Evolutionary conservation across 2,113 vertebrate genomes (phyloP).

Genomic region (Apistogramma diplotaenia): DNA sequence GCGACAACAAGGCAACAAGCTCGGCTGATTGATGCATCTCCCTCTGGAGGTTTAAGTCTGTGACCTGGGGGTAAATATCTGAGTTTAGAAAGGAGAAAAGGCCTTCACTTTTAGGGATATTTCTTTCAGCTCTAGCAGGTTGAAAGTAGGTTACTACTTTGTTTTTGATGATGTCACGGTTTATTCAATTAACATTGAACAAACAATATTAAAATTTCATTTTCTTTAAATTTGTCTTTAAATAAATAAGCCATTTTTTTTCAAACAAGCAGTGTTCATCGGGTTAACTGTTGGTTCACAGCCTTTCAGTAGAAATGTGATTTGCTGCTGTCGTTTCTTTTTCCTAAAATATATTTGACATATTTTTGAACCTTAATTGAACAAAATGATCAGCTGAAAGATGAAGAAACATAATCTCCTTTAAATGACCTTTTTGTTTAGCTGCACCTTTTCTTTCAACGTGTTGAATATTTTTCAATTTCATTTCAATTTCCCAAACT

Average conservation of each 20-base stretch:
- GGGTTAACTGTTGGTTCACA: background rate
- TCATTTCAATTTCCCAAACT: background rate
- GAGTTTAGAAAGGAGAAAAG: background rate
- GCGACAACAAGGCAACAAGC: background rate
- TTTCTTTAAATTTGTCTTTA: background rate
- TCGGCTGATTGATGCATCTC: background rate
- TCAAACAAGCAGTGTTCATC: background rate
- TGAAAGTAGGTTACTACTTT: background rate
- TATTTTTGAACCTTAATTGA: background rate
- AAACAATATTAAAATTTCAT: background rate
- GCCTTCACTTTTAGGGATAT: background rate
- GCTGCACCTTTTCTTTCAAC: background rate
- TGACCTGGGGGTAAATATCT: background rate
- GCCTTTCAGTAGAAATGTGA: background rate
- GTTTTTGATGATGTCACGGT: background rate
- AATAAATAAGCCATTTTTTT: background rate
- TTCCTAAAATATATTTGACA: background rate
- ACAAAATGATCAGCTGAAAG: background rate
- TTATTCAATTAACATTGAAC: background rate
- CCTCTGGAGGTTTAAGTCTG: background rate
- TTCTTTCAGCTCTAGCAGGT: background rate
- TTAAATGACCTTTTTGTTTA: background rate
- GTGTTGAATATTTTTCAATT: background rate
- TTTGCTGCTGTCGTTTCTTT: background rate
- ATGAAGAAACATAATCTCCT: too few relatives aligned